Conservation (phyloP, 1,140 invertebrate species). For the Armadillidium nasatum region DNA sequence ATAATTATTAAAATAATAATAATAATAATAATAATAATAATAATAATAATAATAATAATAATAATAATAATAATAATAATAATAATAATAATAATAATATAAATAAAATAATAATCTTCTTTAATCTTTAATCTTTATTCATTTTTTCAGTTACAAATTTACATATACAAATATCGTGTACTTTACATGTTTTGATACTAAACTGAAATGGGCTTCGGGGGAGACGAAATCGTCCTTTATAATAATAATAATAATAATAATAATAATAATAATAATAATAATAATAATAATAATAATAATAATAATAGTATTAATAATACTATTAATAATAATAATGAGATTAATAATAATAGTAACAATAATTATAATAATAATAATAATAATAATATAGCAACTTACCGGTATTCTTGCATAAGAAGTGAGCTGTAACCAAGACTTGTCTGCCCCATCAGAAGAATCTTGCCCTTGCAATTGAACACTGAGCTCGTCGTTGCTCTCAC, state of each 20-base stretch:
- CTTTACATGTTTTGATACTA: too few relatives aligned
- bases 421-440: constrained; percentile 26
- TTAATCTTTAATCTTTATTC: constrained; percentile 23
- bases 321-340: constrained; percentile 14
- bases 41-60: constrained; percentile 20
- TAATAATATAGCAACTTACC: constrained; percentile 19
- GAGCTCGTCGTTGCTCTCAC: neutral
- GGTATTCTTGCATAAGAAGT: constrained; percentile 29
- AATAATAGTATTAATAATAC: constrained; percentile 18
- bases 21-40: constrained; percentile 26
- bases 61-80: constrained; percentile 24
- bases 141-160: too few relatives aligned
- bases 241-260: constrained; percentile 25
- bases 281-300: constrained; percentile 24
- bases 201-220: too few relatives aligned
- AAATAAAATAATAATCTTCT: constrained; percentile 8
- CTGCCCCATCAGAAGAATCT: neutral
- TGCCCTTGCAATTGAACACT: neutral
- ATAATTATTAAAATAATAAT: constrained; percentile 12
- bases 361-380: constrained; percentile 23
- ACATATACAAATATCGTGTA: too few relatives aligned
- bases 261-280: constrained; percentile 20
- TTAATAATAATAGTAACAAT: constrained; percentile 18
- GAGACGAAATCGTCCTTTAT: too few relatives aligned
- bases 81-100: constrained; percentile 23